phyloP scores from a whole-genome alignment of 2,888 invertebrate genomes.

The Synanthedon tipuliformis region DNA sequence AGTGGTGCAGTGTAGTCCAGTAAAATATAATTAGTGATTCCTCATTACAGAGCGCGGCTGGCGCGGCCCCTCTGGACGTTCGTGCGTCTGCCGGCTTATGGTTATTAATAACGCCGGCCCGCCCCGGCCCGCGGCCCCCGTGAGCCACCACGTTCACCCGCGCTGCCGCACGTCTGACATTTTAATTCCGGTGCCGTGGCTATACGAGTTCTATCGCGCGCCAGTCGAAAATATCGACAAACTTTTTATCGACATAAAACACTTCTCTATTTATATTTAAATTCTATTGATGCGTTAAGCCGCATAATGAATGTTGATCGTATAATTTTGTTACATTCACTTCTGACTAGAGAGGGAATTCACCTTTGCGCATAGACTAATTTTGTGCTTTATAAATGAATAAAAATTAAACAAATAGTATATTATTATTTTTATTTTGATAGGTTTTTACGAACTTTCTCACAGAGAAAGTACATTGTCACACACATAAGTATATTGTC shows the following conservation, averaged over 20 bases:
- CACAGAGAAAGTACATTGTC: too few species aligned
- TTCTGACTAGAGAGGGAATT: too few species aligned
- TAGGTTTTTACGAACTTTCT: too few species aligned
- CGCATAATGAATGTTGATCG: too few species aligned
- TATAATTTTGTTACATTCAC: too few species aligned
- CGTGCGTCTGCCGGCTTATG: conserved; percentile 70
- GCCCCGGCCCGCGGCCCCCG: conserved; percentile 23
- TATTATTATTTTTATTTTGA: too few species aligned
- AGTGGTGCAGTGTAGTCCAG: conserved; percentile 55
- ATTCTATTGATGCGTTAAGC: too few species aligned
- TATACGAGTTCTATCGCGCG: conserved; percentile 40
- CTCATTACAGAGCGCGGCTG: conserved; percentile 64
- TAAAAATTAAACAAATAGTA: too few species aligned
- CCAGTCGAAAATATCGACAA: conserved; percentile 43
- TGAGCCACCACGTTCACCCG: conserved; percentile 45
- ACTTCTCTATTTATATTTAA: conserved; percentile 29
- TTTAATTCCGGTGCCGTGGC: conserved; percentile 64
- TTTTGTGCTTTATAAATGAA: too few species aligned
- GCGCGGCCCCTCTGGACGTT: conserved; percentile 67
- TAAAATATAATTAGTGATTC: conserved; percentile 71
- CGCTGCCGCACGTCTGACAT: conserved; percentile 67
- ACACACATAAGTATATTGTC: too few species aligned
- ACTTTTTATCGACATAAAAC: conserved; percentile 43
- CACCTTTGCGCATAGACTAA: too few species aligned
- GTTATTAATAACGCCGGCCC: conserved; percentile 65